Percentiles rank a stretch among this genome's conserved stretches.
These are phyloP conservation scores for Tetramorium simillimum DNA, from an alignment of 1,140 invertebrate genomes.

Conservation along the genomic window DNA sequence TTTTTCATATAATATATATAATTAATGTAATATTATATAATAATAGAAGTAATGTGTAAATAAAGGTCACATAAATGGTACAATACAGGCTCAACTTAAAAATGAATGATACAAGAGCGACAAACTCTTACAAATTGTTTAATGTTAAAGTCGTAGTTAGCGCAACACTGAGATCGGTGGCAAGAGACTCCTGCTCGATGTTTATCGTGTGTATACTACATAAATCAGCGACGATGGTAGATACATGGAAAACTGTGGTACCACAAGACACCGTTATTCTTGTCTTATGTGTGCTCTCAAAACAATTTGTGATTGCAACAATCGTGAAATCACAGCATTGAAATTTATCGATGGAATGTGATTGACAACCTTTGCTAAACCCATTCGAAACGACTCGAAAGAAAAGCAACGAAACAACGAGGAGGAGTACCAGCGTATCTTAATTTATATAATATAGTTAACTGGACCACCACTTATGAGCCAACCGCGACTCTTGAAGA, in stretches of 20 bases:
- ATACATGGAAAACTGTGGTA: neutral
- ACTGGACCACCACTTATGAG: slow-evolving; percentile 78
- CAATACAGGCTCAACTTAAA: slow-evolving; percentile 78
- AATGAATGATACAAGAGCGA: slow-evolving; percentile 74
- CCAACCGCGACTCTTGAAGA: slow-evolving; percentile 76
- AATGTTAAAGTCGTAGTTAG: slow-evolving; percentile 76
- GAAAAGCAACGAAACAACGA: slow-evolving; percentile 67
- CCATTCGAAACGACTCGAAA: slow-evolving; percentile 34
- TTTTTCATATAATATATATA: slow-evolving; percentile 74
- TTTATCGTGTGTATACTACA: slow-evolving; percentile 52
- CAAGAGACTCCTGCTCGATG: slow-evolving; percentile 81
- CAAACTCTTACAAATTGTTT: slow-evolving; percentile 75
- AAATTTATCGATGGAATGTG: slow-evolving; percentile 67
- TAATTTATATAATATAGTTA: slow-evolving; percentile 80
- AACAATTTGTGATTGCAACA: slow-evolving; percentile 35
- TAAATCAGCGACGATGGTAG: slow-evolving; percentile 28
- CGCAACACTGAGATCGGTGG: slow-evolving; percentile 83
- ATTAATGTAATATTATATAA: slow-evolving; percentile 72
- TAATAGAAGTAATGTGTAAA: slow-evolving; percentile 77
- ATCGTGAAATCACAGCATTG: slow-evolving; percentile 31
- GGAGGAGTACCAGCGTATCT: slow-evolving; percentile 77
- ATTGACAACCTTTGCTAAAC: slow-evolving; percentile 58
- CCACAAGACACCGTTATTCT: slow-evolving; percentile 17
- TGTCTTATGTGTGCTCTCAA: slow-evolving; percentile 26
- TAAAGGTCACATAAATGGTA: slow-evolving; percentile 80